Percentiles rank a stretch among this genome's conserved stretches.
phyloP scores from a whole-genome alignment of 2,113 vertebrate genomes.

The Phasianus colchicus region DNA sequence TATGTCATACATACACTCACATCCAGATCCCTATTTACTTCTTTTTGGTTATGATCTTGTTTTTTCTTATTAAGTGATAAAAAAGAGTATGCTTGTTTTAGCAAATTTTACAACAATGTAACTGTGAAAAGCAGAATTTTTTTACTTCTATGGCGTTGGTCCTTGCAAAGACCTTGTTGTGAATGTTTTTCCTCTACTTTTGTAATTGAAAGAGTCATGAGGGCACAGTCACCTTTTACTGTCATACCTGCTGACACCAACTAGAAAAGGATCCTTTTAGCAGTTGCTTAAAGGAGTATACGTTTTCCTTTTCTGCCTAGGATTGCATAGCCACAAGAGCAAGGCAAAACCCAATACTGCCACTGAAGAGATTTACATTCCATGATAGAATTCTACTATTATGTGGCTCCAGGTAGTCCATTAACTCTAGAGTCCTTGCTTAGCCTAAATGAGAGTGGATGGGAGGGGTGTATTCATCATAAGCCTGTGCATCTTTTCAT shows the following conservation, averaged over 20 bases:
- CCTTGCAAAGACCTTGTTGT: background rate
- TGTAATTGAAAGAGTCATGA: background rate
- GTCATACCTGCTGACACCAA: background rate
- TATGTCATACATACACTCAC: fast-evolving
- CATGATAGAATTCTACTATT: background rate
- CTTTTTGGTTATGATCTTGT: background rate
- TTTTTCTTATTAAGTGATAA: background rate
- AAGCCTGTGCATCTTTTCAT: background rate
- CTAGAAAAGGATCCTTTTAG: background rate
- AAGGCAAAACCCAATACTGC: background rate
- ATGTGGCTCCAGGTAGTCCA: background rate
- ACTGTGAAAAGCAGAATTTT: background rate
- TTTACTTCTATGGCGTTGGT: background rate
- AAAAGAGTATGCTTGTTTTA: background rate
- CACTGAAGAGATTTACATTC: background rate
- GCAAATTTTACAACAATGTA: background rate
- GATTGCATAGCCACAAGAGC: background rate
- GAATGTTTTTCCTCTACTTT: background rate
- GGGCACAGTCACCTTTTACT: background rate
- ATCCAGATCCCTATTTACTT: background rate
- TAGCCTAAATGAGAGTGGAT: background rate
- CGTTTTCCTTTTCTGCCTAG: background rate
- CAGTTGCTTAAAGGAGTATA: background rate
- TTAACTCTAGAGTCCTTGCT: background rate
- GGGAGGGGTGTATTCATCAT: fast-evolving